Conservation (phyloP, 2,113 vertebrate species). For the Melanotaenia duboulayi region DNA sequence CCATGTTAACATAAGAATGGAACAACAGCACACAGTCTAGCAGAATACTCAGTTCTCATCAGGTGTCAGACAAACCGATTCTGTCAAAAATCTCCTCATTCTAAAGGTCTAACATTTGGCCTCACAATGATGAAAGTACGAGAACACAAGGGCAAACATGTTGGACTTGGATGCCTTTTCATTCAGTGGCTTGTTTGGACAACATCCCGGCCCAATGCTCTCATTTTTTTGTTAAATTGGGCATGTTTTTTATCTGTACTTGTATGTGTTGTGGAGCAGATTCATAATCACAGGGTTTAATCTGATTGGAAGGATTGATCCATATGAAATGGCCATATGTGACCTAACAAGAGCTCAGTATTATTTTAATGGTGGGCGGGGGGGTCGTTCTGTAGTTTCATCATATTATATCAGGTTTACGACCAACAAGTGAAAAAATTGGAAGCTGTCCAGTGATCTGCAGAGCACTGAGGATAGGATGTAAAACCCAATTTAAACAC, state of each 20-base stretch:
- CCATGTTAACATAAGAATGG: constrained; percentile 74
- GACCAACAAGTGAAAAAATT: no score
- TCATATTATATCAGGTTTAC: background rate
- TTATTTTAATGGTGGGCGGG: no score
- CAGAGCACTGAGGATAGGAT: no score
- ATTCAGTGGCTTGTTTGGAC: constrained; percentile 62
- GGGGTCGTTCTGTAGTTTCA: constrained; percentile 43
- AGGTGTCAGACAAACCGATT: constrained; percentile 8
- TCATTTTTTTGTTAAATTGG: constrained; percentile 17
- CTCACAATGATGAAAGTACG: background rate
- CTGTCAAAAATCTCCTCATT: constrained; percentile 1
- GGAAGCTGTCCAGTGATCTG: no score
- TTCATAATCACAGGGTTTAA: constrained; percentile 50
- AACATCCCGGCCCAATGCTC: constrained; percentile 40
- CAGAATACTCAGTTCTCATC: constrained; percentile 15
- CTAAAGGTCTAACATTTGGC: background rate
- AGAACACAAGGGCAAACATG: no score
- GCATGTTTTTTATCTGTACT: background rate
- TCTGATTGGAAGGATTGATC: constrained; percentile 49
- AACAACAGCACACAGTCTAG: constrained; percentile 35
- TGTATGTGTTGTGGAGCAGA: constrained; percentile 27
- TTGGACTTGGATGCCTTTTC: constrained; percentile 11
- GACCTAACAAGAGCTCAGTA: constrained; percentile 37
- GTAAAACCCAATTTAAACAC: no score
- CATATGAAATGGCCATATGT: constrained; percentile 61